Evolutionary conservation across 1,140 invertebrate species (phyloP), one percentile per base, ranked within the genome.

Genomic region (Odontomachus brunneus): DNA sequence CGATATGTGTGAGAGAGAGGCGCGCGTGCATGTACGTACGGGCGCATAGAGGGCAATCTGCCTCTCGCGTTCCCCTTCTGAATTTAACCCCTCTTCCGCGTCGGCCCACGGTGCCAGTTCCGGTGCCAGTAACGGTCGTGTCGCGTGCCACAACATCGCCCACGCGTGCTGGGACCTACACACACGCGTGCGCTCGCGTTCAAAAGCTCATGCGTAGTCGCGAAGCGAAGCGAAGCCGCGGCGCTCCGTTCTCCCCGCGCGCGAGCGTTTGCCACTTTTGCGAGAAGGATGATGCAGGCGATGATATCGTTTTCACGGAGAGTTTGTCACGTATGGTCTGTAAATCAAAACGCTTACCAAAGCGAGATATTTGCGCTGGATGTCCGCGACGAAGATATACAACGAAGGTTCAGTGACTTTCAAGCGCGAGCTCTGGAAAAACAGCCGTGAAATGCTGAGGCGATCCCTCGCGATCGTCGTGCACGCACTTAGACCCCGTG

Each of bases 81-180:
- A 91, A 91, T 90, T 90, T 86, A 71, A 87, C 84, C 86, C 89
- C 86, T 86, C 81, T 73, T 83, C 74, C 86, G 57, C 75, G 81
- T 82, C 82, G 71, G 83, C 65, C 74, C 76, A 75, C 80, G 75
- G 60, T 88, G 76, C 89, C 82, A 89, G 91, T 92, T 92, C 91
- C 89, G 89, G 92, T 44, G 93, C 90, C 38, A 44, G 92, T 94
- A 94, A 94, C 93, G 93, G 93, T 94, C 93, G 90, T 94, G 93
- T 94, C 93, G 93, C 93, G 93, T 94, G 93, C 93, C 93, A 88
- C 84, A 92, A 92, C 92, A 92, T 93, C 93, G 93, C 93, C 93
- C 93, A 94, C 93, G 93, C 93, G 93, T 92, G 91, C 91, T 90
- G 74, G 75, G 87, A 90, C 92, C 89, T 89, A 91, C 90, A 88